Conservation (phyloP, 2,113 vertebrate species). For the Polypterus bichir region DNA sequence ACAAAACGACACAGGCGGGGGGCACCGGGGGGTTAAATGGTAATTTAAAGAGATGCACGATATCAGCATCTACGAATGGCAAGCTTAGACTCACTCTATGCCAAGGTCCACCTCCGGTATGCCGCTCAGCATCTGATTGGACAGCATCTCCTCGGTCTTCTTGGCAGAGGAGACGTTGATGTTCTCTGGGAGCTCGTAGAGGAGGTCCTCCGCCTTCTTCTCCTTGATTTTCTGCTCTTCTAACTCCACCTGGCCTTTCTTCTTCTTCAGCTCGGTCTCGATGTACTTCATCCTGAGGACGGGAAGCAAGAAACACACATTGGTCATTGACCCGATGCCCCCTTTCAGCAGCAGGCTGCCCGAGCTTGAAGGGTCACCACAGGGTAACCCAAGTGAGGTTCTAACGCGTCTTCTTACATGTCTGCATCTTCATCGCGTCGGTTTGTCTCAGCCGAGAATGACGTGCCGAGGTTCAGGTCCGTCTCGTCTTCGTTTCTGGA, state of each 20-base stretch:
- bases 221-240: conserved; percentile 83
- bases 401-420: conserved; percentile 58
- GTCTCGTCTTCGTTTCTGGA: conserved; percentile 80
- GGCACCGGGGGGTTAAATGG: background rate
- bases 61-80: background rate
- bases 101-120: conserved; percentile 94
- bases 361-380: background rate
- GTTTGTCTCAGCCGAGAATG: conserved; percentile 95
- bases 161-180: conserved; percentile 89
- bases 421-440: conserved; percentile 92
- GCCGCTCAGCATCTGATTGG: conserved; percentile 96
- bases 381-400: too few relatives aligned
- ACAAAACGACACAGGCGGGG: background rate
- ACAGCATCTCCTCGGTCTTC: conserved; percentile 95
- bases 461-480: conserved; percentile 86
- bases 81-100: conserved; percentile 66
- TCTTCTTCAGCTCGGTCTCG: conserved; percentile 93
- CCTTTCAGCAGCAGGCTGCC: background rate
- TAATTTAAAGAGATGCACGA: too few relatives aligned
- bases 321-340: too few relatives aligned
- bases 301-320: too few relatives aligned
- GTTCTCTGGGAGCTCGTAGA: conserved; percentile 86
- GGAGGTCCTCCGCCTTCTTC: conserved; percentile 84
- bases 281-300: conserved; percentile 93
- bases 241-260: conserved; percentile 81